A percentile compares a stretch with the other conserved stretches of the same genome.
phyloP scores from a whole-genome alignment of 2,888 invertebrate genomes.

The Gnatocerus cornutus region DNA sequence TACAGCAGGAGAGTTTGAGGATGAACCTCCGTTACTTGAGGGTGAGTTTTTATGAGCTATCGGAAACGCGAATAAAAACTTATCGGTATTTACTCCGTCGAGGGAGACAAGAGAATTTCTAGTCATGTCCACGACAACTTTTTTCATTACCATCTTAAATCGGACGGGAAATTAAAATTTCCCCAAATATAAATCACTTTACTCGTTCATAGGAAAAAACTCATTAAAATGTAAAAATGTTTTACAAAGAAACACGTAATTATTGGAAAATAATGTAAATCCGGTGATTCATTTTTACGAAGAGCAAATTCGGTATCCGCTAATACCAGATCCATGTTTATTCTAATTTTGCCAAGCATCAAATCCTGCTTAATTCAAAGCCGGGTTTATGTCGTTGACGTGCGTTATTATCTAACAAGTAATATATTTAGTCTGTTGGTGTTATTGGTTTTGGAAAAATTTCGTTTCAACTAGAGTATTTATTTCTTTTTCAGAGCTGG shows the following conservation, averaged over 20 bases:
- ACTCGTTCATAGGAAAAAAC: slow-evolving; percentile 24
- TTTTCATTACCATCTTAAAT: slow-evolving; percentile 38
- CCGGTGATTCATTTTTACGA: slow-evolving; percentile 24
- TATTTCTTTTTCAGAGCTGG: slow-evolving; percentile 57
- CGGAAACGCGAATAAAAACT: slow-evolving; percentile 50
- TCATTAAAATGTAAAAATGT: slow-evolving; percentile 37
- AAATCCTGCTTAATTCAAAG: slow-evolving; percentile 21
- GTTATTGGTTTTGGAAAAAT: neutral
- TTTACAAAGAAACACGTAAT: slow-evolving; percentile 28
- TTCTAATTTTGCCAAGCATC: slow-evolving; percentile 14
- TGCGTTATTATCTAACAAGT: neutral
- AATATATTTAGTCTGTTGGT: slow-evolving; percentile 3
- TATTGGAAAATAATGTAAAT: slow-evolving; percentile 38
- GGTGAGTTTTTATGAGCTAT: slow-evolving; percentile 51
- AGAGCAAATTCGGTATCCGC: slow-evolving; percentile 11
- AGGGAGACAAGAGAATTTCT: slow-evolving; percentile 29
- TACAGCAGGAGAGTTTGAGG: slow-evolving; percentile 47
- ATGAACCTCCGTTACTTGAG: slow-evolving; percentile 53
- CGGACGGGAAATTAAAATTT: slow-evolving; percentile 37
- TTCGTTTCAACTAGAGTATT: too few relatives aligned
- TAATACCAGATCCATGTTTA: slow-evolving; percentile 26
- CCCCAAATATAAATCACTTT: slow-evolving; percentile 17
- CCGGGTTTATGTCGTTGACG: slow-evolving; percentile 8
- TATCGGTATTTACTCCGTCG: slow-evolving; percentile 38
- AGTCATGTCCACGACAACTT: slow-evolving; percentile 31